Base-by-base conservation (phyloP, 2,888 invertebrate species). In the Ormyrus pomaceus region DNA sequence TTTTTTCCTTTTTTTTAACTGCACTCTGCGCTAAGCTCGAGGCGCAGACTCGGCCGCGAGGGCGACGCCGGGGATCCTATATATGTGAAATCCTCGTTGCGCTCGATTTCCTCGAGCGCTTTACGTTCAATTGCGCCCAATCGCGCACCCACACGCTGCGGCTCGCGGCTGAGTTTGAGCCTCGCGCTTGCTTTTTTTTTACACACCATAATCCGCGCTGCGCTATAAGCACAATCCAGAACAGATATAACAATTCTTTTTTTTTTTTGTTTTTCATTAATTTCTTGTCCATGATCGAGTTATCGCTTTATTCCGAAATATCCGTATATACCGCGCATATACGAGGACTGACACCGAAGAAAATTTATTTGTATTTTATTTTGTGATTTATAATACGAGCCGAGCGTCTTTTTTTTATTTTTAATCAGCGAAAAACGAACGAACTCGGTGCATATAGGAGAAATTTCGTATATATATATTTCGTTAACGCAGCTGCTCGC, bases 401-500 rank as follows among this genome's bases (percentile, higher is more conserved):
- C 73, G 62, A 77, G 79, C 58, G 74, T 77, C 70, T 87, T 82
- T 83, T 84, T 82, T 71, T 78, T 34, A 4, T 59, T 77, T 74
- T 65, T 83, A 83, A 82, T 82, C 64, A 82, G 83, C 65, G 82
- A 86, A 85, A 80, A 80, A 81, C 62, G 58, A 70, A 51, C 11
- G 34, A 34, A 34, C 34, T 34, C 72, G 75, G 65, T 58, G 34
- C 19, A 19, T 70, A 82, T 83, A 80, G 64, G 70, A 70, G 72
- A 81, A 81, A 79, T 82, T 78, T 69, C 64, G 61, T 62, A 64
- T 65, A 64, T 59, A 55, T 64, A 64, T 48, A 59, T 78, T 82
- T 77, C 79, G 76, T 77, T 83, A 75, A 77, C 81, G 83, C 83
- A 82, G 82, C 81, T 84, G 85, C 87, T 87, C 87, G 86, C 86